Evolutionary conservation across 2,888 invertebrate species (phyloP), one percentile per base, ranked within the genome.

Genomic region (Lampropteryx suffumata): DNA sequence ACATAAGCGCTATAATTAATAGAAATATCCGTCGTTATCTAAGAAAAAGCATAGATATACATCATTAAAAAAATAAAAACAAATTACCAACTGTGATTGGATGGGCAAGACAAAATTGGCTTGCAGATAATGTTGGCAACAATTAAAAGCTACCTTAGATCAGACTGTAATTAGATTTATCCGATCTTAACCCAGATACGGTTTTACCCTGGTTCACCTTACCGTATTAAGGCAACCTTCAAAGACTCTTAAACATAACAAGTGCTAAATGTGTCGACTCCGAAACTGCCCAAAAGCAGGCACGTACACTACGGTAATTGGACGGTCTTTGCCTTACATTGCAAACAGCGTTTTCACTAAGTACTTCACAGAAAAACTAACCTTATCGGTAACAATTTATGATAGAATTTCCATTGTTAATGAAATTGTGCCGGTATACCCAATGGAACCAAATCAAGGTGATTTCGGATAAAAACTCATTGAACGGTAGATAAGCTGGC

Each of bases 301-400:
- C 57, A 62, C 62, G 53, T 43, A 32, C 29, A 42, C 48, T n/a
- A 14, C 50, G 26, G 46, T 54, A 59, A 56, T 59, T 59, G 55
- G 56, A 59, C 49, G 49, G 52, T 59, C 50, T 57, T 57, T 43
- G 43, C 40, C 36, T 52, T 52, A 44, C 56, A 37, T 36, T 43
- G 45, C 46, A 52, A 52, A 52, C 44, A 56, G 42, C 51, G 30
- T 41, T 50, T 40, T 49, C 36, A 29, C 36, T 29, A 11, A 14
- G 7, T 17, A 4, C 2, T n/a, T 5, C 24, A 10, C 35, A 10
- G 10, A 8, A 39, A 40, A 36, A 27, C 5, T 26, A 1, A 47
- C 44, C 29, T 32, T 46, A 28, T 13, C 1, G 3, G 12, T 1
- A 1, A 0, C 3, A 6, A 0, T 1, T 0, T 12, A 41, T 10